Evolutionary conservation across 2,113 vertebrate genomes (phyloP), one percentile per base, ranked within the genome.

Genomic region (Chaetodon auriga): DNA sequence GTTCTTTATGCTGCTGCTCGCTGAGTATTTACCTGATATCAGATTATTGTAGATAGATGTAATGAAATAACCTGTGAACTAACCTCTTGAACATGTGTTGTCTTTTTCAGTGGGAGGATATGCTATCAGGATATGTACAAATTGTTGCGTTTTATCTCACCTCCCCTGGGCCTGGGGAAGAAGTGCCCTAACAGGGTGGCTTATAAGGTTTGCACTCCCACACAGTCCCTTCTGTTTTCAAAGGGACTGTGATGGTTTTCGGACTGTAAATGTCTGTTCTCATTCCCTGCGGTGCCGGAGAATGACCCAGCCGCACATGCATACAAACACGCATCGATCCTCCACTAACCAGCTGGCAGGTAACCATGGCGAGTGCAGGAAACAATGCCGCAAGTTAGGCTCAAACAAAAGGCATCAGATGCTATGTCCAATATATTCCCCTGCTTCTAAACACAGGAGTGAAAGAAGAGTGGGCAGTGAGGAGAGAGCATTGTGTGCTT

Each of bases 61-160:
- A 21, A 51, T 83, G 36, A 36, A 35, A 58, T 66, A 30, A 53
- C 35, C 41, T 79, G 45, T 91, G 64, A 68, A 48, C 93, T 95
- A 92, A 94, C 85, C 80, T 81, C 8, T 87, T 53, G 1, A 84
- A 66, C 81, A 19, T 91, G 72, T 94, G 79, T 96, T 73, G 30
- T 97, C 96, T 96, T 95, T 99, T 98, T 92, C 97, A 98, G 97
- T 82, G 97, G 96, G 95, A 96, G 96, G 92, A 96, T 99, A 93
- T 96, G 96, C 95, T 99, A 97, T 97, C 96, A 96, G 97, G 97
- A 98, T 94, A 97, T 98, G 97, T 98, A 98, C 97, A 97, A 96
- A 97, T 96, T 99, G 96, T 97, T 98, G 92, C 97, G 95, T 94
- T 95, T 97, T 93, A 97, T 99, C 96, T 97, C 96, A 55, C 98